Evolutionary conservation across 2,888 invertebrate genomes (phyloP).

Genomic region (Spialia ferax): DNA sequence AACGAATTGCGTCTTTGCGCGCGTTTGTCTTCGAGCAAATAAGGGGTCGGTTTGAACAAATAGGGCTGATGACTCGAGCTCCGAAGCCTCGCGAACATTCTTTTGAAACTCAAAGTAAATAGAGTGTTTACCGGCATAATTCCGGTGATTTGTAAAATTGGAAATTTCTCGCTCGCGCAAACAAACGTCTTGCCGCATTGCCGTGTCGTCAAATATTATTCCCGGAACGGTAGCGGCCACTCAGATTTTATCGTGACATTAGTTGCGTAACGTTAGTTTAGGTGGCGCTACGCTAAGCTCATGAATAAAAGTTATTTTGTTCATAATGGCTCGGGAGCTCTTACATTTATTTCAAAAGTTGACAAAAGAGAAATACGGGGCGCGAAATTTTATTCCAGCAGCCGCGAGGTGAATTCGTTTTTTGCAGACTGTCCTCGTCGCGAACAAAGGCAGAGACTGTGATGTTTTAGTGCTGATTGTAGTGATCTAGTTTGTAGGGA

Average conservation of each 20-base stretch:
- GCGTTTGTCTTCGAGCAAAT: constrained; percentile 48
- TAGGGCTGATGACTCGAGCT: constrained; percentile 39
- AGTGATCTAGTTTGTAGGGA: constrained; percentile 28
- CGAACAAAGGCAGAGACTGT: constrained; percentile 29
- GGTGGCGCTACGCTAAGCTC: constrained; percentile 19
- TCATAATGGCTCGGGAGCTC: constrained; percentile 33
- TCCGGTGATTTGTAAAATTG: constrained; percentile 35
- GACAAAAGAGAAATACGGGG: constrained; percentile 38
- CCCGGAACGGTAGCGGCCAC: constrained; percentile 9
- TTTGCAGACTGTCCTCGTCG: constrained; percentile 30
- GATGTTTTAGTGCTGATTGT: constrained; percentile 27
- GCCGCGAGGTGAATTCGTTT: constrained; percentile 36
- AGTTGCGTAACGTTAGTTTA: constrained; percentile 26
- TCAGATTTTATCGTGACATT: constrained; percentile 17
- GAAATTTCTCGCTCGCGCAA: constrained; percentile 24
- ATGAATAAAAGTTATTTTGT: constrained; percentile 35
- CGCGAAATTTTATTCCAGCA: constrained; percentile 32
- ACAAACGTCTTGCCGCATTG: constrained; percentile 34
- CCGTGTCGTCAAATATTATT: constrained; percentile 25
- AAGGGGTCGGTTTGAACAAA: constrained; percentile 46
- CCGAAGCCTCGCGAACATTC: constrained; percentile 14
- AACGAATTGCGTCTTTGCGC: constrained; percentile 64
- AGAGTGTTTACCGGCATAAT: constrained; percentile 20
- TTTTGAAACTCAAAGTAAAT: constrained; percentile 19
- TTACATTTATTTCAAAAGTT: constrained; percentile 40